Conservation (phyloP, 2,888 invertebrate species). For the Ormyrus labotus region DNA sequence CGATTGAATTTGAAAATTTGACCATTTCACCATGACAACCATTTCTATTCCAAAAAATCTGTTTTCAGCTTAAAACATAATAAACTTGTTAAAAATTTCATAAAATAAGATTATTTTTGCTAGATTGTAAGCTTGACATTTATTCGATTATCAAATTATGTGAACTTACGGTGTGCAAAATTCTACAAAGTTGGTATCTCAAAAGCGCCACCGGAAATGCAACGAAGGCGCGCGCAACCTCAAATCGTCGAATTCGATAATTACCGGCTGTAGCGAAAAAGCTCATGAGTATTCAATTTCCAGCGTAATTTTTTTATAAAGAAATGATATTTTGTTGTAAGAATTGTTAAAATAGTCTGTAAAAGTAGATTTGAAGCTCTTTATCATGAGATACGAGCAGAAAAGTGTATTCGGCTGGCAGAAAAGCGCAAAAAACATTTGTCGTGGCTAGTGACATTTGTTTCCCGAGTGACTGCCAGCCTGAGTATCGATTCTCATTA, state of each 20-base stretch:
- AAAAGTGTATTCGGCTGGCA: background rate
- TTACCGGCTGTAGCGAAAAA: background rate
- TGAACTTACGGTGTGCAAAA: background rate
- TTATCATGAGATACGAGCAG: background rate
- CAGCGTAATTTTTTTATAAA: background rate
- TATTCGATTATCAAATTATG: conserved; percentile 50
- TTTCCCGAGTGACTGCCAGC: conserved; percentile 60
- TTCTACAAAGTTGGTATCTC: conserved; percentile 19
- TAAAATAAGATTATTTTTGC: background rate
- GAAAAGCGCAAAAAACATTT: background rate
- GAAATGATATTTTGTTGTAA: background rate
- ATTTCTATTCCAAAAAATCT: background rate
- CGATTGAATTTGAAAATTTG: conserved; percentile 32
- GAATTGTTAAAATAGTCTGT: background rate
- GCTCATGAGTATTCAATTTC: no score
- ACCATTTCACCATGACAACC: background rate
- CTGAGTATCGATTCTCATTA: conserved; percentile 76
- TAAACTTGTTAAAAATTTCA: background rate
- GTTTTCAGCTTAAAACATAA: background rate
- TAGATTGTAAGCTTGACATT: background rate
- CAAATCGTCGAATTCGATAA: conserved; percentile 2
- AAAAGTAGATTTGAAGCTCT: background rate
- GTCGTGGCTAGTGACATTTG: conserved; percentile 65
- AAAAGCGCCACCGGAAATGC: conserved; percentile 56
- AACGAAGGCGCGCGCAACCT: conserved; percentile 54